Conservation (phyloP, 2,797 vertebrate genomes). For the Acrossocheilus fasciatus region DNA sequence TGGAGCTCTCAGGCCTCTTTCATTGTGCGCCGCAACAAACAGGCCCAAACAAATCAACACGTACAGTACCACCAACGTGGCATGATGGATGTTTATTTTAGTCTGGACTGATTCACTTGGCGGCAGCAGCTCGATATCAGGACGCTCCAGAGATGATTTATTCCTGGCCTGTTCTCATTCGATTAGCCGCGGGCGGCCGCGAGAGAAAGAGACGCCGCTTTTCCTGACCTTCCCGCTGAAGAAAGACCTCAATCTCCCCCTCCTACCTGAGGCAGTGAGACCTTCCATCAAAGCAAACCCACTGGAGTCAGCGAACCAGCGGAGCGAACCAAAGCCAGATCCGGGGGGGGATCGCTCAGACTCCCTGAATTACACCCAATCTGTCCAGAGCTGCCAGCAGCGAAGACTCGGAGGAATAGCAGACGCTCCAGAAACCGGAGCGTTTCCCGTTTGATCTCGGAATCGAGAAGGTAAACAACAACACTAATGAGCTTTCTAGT, state of each 20-base stretch:
- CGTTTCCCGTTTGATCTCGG: conserved; percentile 55
- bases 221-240: conserved; percentile 54
- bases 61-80: conserved; percentile 44
- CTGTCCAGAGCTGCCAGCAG: conserved; percentile 50
- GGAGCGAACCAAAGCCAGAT: conserved; percentile 26
- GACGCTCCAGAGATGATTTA: conserved; percentile 67
- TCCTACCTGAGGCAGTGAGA: conserved; percentile 56
- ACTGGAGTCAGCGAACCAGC: conserved; percentile 52
- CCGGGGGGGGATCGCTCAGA: conserved; percentile 34
- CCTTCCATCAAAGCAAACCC: conserved; percentile 55
- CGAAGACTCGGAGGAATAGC: conserved; percentile 48
- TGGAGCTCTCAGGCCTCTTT: conserved; percentile 41
- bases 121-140: conserved; percentile 63
- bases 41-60: conserved; percentile 52
- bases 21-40: conserved; percentile 33
- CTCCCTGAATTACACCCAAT: conserved; percentile 53
- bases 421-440: conserved; percentile 41
- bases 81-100: conserved; percentile 69
- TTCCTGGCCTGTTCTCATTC: conserved; percentile 64
- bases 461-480: conserved; percentile 60
- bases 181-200: conserved; percentile 64
- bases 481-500: conserved; percentile 51
- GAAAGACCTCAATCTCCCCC: conserved; percentile 58
- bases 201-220: conserved; percentile 54
- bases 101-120: conserved; percentile 66